phyloP scores from a whole-genome alignment of 2,797 vertebrate genomes.

The Acropternis orthonyx region DNA sequence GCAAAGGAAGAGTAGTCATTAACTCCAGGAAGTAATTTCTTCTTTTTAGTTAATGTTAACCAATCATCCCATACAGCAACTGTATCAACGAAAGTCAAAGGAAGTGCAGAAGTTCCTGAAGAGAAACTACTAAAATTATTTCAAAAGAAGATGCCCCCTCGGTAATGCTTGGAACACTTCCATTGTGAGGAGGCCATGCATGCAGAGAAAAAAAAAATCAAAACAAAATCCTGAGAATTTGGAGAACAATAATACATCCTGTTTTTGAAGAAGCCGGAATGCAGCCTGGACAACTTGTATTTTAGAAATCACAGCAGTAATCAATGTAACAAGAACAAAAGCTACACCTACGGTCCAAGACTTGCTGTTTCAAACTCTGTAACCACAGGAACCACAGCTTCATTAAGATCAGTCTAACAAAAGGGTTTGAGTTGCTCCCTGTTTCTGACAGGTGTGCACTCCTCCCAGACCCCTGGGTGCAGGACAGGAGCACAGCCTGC shows the following conservation, averaged over 20 bases:
- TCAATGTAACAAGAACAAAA: neutral
- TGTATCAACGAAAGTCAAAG: slow-evolving; percentile 20
- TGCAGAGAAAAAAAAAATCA: neutral
- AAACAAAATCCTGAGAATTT: neutral
- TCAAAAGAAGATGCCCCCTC: neutral
- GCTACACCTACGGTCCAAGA: neutral
- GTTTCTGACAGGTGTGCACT: neutral
- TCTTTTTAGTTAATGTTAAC: neutral
- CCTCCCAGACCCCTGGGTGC: fast-evolving
- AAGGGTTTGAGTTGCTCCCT: neutral
- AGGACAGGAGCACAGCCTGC: neutral
- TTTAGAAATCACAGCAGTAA: neutral
- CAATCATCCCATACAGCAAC: neutral
- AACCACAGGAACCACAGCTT: neutral
- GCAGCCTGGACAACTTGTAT: slow-evolving; percentile 39
- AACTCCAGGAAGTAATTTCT: neutral
- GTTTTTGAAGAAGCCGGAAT: slow-evolving; percentile 55
- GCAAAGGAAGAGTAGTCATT: neutral
- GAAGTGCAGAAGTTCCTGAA: slow-evolving; percentile 2
- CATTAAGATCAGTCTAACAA: neutral
- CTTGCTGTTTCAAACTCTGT: neutral
- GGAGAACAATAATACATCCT: slow-evolving; percentile 63
- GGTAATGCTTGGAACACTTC: neutral
- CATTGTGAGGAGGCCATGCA: neutral
- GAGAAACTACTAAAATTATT: slow-evolving; percentile 28